Evolutionary conservation across 2,113 vertebrate genomes (phyloP).

Genomic region (Microcebus lehilahytsara): DNA sequence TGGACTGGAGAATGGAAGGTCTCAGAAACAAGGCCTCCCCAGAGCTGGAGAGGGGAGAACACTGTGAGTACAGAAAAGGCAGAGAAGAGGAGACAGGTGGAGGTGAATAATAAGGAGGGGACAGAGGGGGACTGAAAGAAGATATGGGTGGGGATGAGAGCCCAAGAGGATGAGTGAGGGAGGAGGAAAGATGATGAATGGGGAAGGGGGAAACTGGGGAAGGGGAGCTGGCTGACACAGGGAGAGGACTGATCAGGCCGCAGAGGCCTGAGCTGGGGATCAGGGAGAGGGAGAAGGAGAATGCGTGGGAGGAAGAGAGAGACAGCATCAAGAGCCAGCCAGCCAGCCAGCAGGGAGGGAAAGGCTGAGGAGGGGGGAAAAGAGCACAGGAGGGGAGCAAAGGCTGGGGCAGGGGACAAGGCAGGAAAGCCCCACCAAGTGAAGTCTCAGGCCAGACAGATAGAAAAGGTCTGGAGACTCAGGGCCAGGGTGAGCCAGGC

Average conservation of each 20-base stretch:
- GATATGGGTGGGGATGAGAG: background rate
- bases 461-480: conserved; percentile 79
- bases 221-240: background rate
- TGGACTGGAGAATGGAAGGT: background rate
- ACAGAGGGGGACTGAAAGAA: background rate
- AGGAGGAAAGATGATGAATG: background rate
- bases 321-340: conserved; percentile 68
- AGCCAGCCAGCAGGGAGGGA: conserved; percentile 49
- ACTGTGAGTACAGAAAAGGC: background rate
- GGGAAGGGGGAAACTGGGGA: background rate
- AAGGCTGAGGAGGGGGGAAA: background rate
- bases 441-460: conserved; percentile 68
- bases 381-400: background rate
- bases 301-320: conserved; percentile 76
- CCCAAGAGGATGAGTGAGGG: background rate
- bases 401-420: conserved; percentile 11
- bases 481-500: conserved; percentile 65
- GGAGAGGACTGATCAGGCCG: conserved; percentile 2
- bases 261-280: conserved; percentile 65
- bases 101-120: background rate
- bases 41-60: background rate
- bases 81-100: conserved; percentile 8
- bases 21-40: background rate
- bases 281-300: conserved; percentile 45
- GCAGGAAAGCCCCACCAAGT: conserved; percentile 46